phyloP scores from a whole-genome alignment of 2,113 vertebrate genomes.

The Stictonetta naevosa region DNA sequence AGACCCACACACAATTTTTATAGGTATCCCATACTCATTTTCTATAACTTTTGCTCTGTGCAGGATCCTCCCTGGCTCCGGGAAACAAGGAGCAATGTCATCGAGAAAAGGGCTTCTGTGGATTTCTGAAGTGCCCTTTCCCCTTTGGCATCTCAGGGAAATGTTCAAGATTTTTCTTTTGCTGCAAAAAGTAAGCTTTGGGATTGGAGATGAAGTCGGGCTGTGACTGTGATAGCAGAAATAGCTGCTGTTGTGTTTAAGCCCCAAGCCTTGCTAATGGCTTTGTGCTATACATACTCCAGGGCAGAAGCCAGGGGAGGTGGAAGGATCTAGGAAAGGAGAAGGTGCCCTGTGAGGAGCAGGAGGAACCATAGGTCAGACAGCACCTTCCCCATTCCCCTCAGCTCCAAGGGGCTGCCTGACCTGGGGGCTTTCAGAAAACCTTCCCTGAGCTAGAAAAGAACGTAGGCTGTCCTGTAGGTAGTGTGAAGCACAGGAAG shows the following conservation, averaged over 20 bases:
- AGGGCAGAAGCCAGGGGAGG: neutral
- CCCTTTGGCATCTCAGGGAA: accelerated
- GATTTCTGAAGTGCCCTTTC: neutral
- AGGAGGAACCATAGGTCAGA: neutral
- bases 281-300: accelerated
- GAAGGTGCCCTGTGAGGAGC: neutral
- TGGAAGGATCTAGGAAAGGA: neutral
- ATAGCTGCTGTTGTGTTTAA: neutral
- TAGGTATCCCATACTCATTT: neutral
- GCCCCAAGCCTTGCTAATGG: accelerated
- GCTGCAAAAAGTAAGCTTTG: neutral
- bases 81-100: accelerated
- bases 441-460: neutral
- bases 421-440: neutral
- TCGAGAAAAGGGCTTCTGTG: accelerated
- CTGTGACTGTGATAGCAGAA: neutral
- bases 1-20: neutral
- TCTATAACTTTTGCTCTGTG: neutral
- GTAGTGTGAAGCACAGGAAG: neutral
- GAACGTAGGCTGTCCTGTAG: neutral
- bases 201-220: neutral
- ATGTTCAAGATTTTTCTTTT: neutral
- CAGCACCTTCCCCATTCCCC: neutral
- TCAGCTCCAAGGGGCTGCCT: neutral
- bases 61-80: neutral